These are phyloP conservation scores for Puntigrus tetrazona DNA, from an alignment of 2,113 vertebrate genomes.

Conservation along the genomic window DNA sequence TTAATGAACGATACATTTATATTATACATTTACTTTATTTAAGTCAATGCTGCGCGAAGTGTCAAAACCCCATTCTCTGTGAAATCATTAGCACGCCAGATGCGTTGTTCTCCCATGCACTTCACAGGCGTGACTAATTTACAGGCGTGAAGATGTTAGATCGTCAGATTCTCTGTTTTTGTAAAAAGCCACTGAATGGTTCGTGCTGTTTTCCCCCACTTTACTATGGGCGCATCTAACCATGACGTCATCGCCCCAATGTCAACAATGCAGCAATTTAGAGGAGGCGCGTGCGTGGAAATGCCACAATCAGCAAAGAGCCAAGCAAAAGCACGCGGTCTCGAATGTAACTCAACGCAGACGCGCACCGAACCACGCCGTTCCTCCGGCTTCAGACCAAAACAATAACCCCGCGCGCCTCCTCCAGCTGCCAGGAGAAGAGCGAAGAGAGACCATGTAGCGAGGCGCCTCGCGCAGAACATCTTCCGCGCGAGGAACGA, in stretches of 20 bases:
- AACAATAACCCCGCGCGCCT: neutral
- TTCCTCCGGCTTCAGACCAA: neutral
- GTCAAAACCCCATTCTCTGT: neutral
- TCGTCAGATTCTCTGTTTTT: neutral
- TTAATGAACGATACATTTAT: no score
- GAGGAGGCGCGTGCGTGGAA: conserved; percentile 68
- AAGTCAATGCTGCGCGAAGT: neutral
- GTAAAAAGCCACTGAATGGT: conserved; percentile 30
- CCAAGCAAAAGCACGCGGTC: conserved; percentile 8
- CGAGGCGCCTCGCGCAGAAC: conserved; percentile 1
- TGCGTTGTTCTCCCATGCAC: neutral
- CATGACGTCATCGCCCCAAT: conserved; percentile 74
- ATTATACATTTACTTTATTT: no score
- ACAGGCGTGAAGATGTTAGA: neutral
- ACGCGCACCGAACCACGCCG: neutral
- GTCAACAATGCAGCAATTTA: conserved; percentile 75
- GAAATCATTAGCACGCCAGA: neutral
- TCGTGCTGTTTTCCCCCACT: conserved; percentile 11
- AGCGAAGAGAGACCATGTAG: conserved; percentile 32
- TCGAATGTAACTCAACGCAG: neutral
- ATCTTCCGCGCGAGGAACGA: conserved; percentile 35
- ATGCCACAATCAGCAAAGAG: conserved; percentile 42
- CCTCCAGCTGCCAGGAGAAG: neutral
- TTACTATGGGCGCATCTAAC: conserved; percentile 65
- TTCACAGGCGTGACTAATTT: neutral